Evolutionary conservation across 2,888 invertebrate genomes (phyloP).

Genomic region (Eilema depressum): DNA sequence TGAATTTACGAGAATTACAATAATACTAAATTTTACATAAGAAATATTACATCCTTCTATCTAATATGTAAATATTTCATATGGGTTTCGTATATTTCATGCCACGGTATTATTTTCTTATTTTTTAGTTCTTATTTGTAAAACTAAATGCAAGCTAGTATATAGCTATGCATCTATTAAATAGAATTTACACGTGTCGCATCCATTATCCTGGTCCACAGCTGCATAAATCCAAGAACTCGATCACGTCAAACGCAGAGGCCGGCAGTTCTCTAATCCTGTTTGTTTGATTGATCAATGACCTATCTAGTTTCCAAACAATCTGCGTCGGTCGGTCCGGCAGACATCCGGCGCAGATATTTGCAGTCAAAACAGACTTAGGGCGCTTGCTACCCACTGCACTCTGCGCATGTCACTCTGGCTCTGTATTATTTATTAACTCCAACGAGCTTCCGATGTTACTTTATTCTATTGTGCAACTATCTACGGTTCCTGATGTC

Average conservation of each 20-base stretch:
- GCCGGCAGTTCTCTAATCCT: slow-evolving; percentile 48
- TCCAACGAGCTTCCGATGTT: slow-evolving; percentile 86
- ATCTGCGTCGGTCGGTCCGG: slow-evolving; percentile 57
- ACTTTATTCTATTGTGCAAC: slow-evolving; percentile 85
- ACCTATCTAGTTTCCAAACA: slow-evolving; percentile 65
- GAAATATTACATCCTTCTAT: no score
- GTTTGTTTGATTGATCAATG: slow-evolving; percentile 64
- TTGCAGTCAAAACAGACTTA: slow-evolving; percentile 85
- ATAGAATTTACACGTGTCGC: slow-evolving; percentile 15
- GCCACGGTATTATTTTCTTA: background rate
- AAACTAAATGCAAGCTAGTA: background rate
- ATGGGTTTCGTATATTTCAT: no score
- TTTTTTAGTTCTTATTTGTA: background rate
- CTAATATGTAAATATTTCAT: no score
- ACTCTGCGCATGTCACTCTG: slow-evolving; percentile 84
- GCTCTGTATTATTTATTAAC: slow-evolving; percentile 86
- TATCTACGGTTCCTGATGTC: slow-evolving; percentile 82
- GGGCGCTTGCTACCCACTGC: slow-evolving; percentile 64
- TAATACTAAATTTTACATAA: background rate
- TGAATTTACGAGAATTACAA: background rate
- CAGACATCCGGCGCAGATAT: slow-evolving; percentile 80
- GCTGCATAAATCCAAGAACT: slow-evolving; percentile 51
- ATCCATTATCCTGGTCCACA: slow-evolving; percentile 26
- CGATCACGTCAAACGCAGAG: slow-evolving; percentile 47
- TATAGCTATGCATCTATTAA: background rate